Evolutionary conservation across 2,888 invertebrate genomes (phyloP).

Genomic region (Cylindroiulus punctatus): DNA sequence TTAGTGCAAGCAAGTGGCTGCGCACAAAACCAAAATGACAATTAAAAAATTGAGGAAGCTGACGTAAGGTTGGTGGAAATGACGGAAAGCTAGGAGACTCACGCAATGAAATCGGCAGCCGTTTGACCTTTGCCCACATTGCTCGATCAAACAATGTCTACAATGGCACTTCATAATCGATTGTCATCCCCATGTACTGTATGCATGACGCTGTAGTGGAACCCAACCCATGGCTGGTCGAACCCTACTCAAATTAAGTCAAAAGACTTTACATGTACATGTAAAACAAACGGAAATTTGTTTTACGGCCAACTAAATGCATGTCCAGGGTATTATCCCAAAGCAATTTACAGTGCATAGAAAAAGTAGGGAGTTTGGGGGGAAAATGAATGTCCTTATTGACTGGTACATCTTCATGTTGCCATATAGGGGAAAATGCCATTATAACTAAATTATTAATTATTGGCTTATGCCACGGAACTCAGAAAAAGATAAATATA

Average conservation of each 20-base stretch:
- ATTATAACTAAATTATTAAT: too few relatives aligned
- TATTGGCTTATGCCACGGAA: too few relatives aligned
- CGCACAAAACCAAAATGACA: slow-evolving; percentile 41
- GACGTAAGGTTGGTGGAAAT: slow-evolving; percentile 51
- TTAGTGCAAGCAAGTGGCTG: slow-evolving; percentile 44
- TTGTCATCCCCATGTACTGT: background rate
- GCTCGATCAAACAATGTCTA: background rate
- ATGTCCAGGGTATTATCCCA: too few relatives aligned
- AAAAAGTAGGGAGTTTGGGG: background rate
- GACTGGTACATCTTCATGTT: too few relatives aligned
- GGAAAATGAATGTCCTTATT: background rate
- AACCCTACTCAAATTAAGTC: background rate
- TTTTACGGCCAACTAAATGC: too few relatives aligned
- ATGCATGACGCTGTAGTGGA: too few relatives aligned
- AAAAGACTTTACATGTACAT: background rate
- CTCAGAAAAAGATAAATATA: too few relatives aligned
- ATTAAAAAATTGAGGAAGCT: slow-evolving; percentile 55
- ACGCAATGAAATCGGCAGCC: background rate
- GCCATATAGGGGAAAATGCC: too few relatives aligned
- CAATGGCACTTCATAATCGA: slow-evolving; percentile 23
- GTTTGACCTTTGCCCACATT: slow-evolving; percentile 38
- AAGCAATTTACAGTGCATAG: background rate
- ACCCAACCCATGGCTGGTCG: background rate
- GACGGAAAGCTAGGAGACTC: slow-evolving; percentile 46
- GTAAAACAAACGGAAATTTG: too few relatives aligned